Evolutionary conservation across 1,140 invertebrate genomes (phyloP), one percentile per base, ranked within the genome.

Genomic region (Wiebesia pumilae): DNA sequence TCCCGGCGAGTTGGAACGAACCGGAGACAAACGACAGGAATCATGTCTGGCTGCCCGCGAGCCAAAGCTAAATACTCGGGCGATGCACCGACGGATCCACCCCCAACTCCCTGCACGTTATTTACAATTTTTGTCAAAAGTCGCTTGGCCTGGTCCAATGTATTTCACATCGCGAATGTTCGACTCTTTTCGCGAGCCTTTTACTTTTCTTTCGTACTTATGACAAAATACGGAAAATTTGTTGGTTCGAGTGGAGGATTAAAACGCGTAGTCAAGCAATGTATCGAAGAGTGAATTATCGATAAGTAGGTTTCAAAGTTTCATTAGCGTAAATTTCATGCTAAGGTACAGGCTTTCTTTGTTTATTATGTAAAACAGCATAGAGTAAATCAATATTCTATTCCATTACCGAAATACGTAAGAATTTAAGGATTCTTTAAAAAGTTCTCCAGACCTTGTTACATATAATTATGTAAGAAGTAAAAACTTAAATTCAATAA

Each of bases 21-120:
- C 82, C 69, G 87, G 91, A 92, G 92, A 93, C 93, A 93, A 94
- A 93, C 91, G 91, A 91, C 93, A 93, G 93, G 93, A 94, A 93
- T 92, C 91, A 92, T 93, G 93, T 93, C 90, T 93, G 91, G 93
- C 90, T 93, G 93, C 88, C 93, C 91, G 90, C 88, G 81, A 75
- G 86, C 87, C 58, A 87, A 78, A 85, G 83, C 58, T 77, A 81
- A 85, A 83, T 51, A 73, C 69, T 73, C 69, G 35, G 35, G 35
- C 69, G 24, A 35, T 14, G 69, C 69, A 73, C 40, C 69, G 69
- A 21, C 19, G 30, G 43, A 67, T 54, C 51, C 83, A 84, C 54
- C 83, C 83, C 83, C 81, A 30, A 21, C 30, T 78, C 35, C 77
- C 9, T 9, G 14, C 71, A 81, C 69, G 35, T 75, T 35, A 7